Conservation (phyloP, 2,113 vertebrate species). For the Corythaixoides concolor region DNA sequence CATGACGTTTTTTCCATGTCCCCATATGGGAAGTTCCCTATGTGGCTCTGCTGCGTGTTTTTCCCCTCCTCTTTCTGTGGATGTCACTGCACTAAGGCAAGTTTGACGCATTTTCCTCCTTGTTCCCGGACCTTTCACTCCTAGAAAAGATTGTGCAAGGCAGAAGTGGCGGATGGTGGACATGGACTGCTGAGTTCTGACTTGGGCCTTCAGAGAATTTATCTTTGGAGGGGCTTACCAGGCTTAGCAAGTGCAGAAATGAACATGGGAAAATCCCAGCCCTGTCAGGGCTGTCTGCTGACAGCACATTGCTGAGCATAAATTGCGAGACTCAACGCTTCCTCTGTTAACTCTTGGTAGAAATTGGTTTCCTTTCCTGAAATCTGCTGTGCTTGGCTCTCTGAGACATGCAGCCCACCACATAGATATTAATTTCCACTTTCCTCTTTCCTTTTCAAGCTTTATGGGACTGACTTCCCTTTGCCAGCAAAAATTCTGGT, state of each 20-base stretch:
- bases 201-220: neutral
- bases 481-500: neutral
- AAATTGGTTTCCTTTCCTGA: constrained; percentile 50
- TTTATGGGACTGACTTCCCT: neutral
- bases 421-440: neutral
- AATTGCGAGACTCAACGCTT: neutral
- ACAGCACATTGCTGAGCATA: neutral
- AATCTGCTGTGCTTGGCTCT: neutral
- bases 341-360: neutral
- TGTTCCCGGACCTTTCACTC: neutral
- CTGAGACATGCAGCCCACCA: accelerated
- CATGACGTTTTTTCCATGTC: constrained; percentile 1
- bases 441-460: neutral
- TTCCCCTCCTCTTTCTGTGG: constrained; percentile 11
- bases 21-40: constrained; percentile 11
- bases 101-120: neutral
- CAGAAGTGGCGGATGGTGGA: neutral
- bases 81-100: neutral
- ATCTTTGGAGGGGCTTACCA: neutral
- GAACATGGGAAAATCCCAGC: constrained; percentile 18
- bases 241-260: neutral
- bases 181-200: neutral
- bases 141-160: neutral
- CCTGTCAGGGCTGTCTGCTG: neutral
- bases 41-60: neutral